These are phyloP conservation scores for Pyrocephalus nanus DNA, from an alignment of 2,797 vertebrate genomes.

Conservation along the genomic window DNA sequence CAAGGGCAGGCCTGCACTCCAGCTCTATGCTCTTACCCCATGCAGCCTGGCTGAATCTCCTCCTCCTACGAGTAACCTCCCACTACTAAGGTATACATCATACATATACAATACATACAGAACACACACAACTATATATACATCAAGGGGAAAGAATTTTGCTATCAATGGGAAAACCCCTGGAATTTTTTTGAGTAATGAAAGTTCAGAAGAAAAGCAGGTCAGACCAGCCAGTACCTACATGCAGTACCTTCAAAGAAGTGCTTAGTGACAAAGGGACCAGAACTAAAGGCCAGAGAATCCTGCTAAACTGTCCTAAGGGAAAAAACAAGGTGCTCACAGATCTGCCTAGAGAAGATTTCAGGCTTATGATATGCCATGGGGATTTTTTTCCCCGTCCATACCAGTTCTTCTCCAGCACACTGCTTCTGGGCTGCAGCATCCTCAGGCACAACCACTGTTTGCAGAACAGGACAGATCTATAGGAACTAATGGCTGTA, in stretches of 20 bases:
- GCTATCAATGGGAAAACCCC: not conserved
- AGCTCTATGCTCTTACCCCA: not conserved
- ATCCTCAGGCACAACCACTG: accelerated
- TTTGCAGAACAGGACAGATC: not conserved
- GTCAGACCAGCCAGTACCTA: not conserved
- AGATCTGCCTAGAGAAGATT: not conserved
- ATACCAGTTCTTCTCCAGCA: not conserved
- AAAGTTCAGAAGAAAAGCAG: not conserved
- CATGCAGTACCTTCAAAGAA: not conserved
- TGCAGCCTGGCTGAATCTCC: not conserved
- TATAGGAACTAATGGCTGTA: not conserved
- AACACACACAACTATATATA: not conserved
- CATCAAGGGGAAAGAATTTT: not conserved
- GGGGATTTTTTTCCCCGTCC: not conserved
- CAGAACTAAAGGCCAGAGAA: not conserved
- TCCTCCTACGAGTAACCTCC: not conserved
- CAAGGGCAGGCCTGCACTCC: not conserved
- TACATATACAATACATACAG: accelerated
- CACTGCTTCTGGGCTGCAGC: not conserved
- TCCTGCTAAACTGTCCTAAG: not conserved
- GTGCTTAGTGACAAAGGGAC: not conserved
- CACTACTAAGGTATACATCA: not conserved
- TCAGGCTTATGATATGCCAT: not conserved
- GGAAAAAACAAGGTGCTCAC: not conserved
- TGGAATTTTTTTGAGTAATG: not conserved